Evolutionary conservation across 2,113 vertebrate species (phyloP), one percentile per base, ranked within the genome.

Genomic region (Zootoca vivipara): DNA sequence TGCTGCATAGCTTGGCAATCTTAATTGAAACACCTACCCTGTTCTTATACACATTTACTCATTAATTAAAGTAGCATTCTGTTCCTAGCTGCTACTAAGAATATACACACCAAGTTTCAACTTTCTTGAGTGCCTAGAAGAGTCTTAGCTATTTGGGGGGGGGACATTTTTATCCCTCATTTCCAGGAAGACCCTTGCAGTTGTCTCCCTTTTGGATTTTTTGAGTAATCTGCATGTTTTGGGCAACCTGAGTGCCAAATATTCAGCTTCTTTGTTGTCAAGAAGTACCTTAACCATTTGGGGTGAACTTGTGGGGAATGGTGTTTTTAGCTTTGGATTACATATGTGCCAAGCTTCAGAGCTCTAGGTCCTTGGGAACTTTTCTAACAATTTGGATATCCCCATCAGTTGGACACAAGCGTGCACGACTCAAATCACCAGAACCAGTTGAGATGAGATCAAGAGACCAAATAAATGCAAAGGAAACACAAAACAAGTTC

Each of bases 371-470:
- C 24, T 40, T 40, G 24, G 33, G 1, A 64, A 7, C 56, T n/a
- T 22, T 62, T n/a, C 8, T 38, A 65, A 82, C 2, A 65, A 65
- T 40, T 20, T 38, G 7, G 10, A 18, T 65, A 24, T 40, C 33
- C 22, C 30, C 7, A 1, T 16, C 65, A 56, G 28, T 70, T 28
- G 16, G 10, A 56, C 15, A 56, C 22, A 42, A 33, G 62, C 30
- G 46, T n/a, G 2, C 46, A 16, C n/a, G 58, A 46, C 8, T 78
- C 42, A 30, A 52, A 16, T 35, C 5, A 6, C 30, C 40, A 56
- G 42, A 70, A 87, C 77, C 70, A 1, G 38, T 78, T 88, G 83
- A 88, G 89, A 92, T 92, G 86, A 92, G 89, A 70, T 91, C 75
- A 40, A 52, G 10, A 16, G 91, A 89, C 46, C 82, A 90, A 87